Percentiles rank a stretch among this genome's conserved stretches.
Evolutionary conservation across 2,113 vertebrate genomes (phyloP).

Genomic region (Prolemur simus): DNA sequence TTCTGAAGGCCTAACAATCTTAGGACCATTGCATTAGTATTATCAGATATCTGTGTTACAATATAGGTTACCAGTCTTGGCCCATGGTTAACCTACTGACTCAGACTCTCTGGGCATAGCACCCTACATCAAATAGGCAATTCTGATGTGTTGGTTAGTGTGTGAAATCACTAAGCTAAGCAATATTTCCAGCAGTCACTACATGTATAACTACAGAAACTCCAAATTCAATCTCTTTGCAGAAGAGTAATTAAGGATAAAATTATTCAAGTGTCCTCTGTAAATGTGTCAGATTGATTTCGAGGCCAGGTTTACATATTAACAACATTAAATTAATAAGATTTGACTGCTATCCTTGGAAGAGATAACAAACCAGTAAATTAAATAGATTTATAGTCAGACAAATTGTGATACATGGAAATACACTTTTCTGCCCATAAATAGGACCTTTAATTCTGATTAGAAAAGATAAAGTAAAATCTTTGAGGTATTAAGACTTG

Average conservation of each 20-base stretch:
- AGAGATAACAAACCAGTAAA: neutral
- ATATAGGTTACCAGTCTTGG: neutral
- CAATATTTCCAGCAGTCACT: neutral
- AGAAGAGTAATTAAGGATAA: neutral
- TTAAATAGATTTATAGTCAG: neutral
- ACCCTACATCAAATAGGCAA: neutral
- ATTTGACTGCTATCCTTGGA: neutral
- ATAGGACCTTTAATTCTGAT: neutral
- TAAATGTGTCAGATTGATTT: neutral
- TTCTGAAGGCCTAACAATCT: neutral
- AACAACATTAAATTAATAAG: neutral
- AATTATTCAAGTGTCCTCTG: neutral
- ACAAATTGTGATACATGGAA: neutral
- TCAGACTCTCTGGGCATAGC: neutral
- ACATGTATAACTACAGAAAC: neutral
- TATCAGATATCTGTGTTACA: neutral
- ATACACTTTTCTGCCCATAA: neutral
- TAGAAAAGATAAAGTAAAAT: neutral
- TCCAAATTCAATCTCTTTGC: neutral
- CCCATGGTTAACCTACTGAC: neutral
- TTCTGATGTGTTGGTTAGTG: neutral
- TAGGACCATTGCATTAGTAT: neutral
- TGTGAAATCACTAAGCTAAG: neutral
- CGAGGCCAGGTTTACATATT: neutral
- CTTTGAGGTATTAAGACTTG: neutral